Evolutionary conservation across 2,888 invertebrate genomes (phyloP).

Genomic region (Rotaria sp.): DNA sequence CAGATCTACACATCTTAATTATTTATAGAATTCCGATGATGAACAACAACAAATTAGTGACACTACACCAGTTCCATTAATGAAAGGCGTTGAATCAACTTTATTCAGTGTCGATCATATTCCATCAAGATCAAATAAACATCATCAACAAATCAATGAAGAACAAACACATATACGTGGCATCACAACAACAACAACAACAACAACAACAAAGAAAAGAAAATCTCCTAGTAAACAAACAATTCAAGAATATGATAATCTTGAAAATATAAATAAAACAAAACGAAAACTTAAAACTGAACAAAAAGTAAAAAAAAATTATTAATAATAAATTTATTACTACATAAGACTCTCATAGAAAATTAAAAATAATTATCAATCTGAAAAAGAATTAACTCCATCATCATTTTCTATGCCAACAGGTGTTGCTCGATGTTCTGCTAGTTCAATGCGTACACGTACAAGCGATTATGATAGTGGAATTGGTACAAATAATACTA

Average conservation of each 20-base stretch:
- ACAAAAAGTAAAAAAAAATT: background rate
- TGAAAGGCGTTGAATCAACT: background rate
- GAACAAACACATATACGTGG: background rate
- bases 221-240: background rate
- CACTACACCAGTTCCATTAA: background rate
- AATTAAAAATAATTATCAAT: background rate
- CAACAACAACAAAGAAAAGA: background rate
- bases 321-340: background rate
- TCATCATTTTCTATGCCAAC: background rate
- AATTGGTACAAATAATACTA: background rate
- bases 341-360: background rate
- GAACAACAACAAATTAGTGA: background rate
- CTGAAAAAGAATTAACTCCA: background rate
- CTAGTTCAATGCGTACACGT: background rate
- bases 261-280: background rate
- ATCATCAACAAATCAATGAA: background rate
- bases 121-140: background rate
- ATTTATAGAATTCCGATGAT: background rate
- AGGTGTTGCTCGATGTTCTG: background rate
- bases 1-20: too few relatives aligned
- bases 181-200: background rate
- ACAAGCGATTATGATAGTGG: conserved; percentile 27
- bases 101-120: background rate
- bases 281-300: background rate
- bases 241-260: background rate